Evolutionary conservation across 2,888 invertebrate species (phyloP).

Genomic region (Lithophane leautieri): DNA sequence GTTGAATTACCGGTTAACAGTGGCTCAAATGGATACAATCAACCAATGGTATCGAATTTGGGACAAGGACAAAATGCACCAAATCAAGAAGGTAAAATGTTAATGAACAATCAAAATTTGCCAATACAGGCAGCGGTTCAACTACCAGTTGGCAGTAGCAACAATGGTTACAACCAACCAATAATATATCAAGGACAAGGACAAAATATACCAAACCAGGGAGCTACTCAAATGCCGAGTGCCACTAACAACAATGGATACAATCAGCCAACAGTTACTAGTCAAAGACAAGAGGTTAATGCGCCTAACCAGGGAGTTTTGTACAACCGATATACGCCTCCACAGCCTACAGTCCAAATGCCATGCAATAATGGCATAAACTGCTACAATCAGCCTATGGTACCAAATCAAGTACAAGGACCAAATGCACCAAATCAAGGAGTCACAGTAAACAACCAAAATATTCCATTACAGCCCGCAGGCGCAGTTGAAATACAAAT

Average conservation of each 20-base stretch:
- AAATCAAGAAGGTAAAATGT: constrained; percentile 16
- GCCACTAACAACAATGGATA: not conserved
- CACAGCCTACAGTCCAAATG: constrained; percentile 16
- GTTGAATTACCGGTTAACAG: constrained; percentile 10
- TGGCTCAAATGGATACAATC: constrained; percentile 31
- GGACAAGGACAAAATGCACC: constrained; percentile 21
- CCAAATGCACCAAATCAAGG: constrained; percentile 8
- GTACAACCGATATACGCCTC: constrained; percentile 1
- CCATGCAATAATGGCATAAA: constrained; percentile 15
- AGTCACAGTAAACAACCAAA: not conserved
- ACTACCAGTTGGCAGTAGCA: constrained; percentile 5
- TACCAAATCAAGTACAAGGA: constrained; percentile 12
- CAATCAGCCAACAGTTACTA: not conserved
- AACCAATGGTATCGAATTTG: constrained; percentile 8
- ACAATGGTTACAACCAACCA: constrained; percentile 31
- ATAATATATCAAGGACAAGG: not conserved
- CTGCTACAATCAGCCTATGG: constrained; percentile 29
- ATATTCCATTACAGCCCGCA: constrained; percentile 19
- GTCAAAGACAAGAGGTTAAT: constrained; percentile 12
- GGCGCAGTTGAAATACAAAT: constrained; percentile 8
- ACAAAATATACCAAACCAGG: constrained; percentile 5
- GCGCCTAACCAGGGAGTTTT: not conserved
- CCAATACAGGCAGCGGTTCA: not conserved
- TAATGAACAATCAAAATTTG: constrained; percentile 16
- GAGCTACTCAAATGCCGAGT: not conserved